Conservation (phyloP, 2,113 vertebrate species). For the Tautogolabrus adspersus region DNA sequence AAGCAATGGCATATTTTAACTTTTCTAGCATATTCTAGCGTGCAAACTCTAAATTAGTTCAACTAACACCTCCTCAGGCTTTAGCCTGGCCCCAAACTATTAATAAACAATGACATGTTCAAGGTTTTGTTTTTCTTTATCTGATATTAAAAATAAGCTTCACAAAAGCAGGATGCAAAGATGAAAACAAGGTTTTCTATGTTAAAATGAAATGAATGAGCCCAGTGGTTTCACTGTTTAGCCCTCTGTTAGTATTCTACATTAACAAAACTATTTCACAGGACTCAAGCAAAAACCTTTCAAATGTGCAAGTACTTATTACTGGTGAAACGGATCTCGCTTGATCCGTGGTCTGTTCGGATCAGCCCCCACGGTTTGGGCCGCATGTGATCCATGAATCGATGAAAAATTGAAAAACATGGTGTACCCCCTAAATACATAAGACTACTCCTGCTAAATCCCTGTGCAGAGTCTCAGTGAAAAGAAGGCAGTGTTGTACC, state of each 20-base stretch:
- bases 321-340: no score
- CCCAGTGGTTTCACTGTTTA: background rate
- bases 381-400: no score
- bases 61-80: background rate
- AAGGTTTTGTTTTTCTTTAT: slow-evolving; percentile 5
- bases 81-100: background rate
- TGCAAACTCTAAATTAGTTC: slow-evolving; percentile 28
- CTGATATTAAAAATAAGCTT: background rate
- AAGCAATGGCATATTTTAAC: slow-evolving; percentile 16
- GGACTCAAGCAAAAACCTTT: slow-evolving; percentile 1
- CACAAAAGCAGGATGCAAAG: background rate
- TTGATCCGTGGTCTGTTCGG: no score
- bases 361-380: no score
- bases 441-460: no score
- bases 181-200: background rate
- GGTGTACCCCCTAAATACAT: no score
- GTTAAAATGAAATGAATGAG: background rate
- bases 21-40: slow-evolving; percentile 20
- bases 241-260: background rate
- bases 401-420: no score
- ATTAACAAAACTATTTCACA: slow-evolving; percentile 3
- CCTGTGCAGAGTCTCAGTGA: no score
- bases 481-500: no score
- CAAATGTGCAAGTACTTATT: background rate
- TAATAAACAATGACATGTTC: slow-evolving; percentile 13